A percentile compares a stretch with the other conserved stretches of the same genome.
Evolutionary conservation across 2,888 invertebrate genomes (phyloP).

Genomic region (Chironomus riparius): DNA sequence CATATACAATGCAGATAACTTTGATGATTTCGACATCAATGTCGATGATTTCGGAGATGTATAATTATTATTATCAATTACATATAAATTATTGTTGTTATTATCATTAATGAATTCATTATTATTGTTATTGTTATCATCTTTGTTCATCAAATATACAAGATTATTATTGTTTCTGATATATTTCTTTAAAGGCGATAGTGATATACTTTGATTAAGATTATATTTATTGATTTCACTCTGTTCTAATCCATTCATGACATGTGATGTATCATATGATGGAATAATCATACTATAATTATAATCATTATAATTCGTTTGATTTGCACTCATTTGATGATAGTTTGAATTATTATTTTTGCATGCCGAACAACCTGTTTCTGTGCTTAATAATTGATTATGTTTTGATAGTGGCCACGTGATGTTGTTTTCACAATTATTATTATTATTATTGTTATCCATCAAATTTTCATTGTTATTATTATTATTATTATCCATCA

Average conservation of each 20-base stretch:
- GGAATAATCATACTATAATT: slow-evolving; percentile 37
- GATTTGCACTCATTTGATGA: slow-evolving; percentile 39
- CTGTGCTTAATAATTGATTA: slow-evolving; percentile 19
- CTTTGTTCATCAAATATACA: not conserved
- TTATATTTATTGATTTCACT: slow-evolving; percentile 26
- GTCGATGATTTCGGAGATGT: not conserved
- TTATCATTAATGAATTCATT: slow-evolving; percentile 20
- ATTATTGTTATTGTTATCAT: slow-evolving; percentile 14
- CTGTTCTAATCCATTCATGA: slow-evolving; percentile 29
- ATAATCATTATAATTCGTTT: slow-evolving; percentile 33
- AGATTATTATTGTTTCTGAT: slow-evolving; percentile 47
- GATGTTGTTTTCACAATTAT: slow-evolving; percentile 8
- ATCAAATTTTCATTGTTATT: not conserved
- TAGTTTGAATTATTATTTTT: not conserved
- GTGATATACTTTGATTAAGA: slow-evolving; percentile 1
- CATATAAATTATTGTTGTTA: slow-evolving; percentile 19
- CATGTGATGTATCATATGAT: slow-evolving; percentile 49
- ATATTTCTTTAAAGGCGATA: slow-evolving; percentile 27
- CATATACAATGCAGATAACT: not conserved
- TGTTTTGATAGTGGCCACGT: not conserved
- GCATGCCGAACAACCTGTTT: slow-evolving; percentile 17
- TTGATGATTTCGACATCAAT: not conserved
- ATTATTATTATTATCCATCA: not conserved
- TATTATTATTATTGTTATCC: not conserved
- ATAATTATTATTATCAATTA: slow-evolving; percentile 1